Conservation (phyloP, 2,113 vertebrate species). For the Cygnus atratus region DNA sequence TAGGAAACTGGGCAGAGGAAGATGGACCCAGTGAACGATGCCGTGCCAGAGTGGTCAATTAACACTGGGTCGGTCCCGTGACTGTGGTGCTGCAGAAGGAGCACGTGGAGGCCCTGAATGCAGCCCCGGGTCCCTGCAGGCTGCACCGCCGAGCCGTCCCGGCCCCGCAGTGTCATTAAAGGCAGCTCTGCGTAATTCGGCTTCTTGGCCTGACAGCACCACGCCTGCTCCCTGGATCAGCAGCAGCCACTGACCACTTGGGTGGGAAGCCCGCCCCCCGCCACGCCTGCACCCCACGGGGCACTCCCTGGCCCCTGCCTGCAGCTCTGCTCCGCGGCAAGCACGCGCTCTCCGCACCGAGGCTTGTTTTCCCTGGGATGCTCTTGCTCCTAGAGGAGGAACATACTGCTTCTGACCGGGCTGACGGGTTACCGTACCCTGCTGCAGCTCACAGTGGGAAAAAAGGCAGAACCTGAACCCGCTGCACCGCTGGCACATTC, state of each 20-base stretch:
- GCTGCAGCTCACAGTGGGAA: background rate
- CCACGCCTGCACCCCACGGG: background rate
- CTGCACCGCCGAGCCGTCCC: no score
- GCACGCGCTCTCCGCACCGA: rapidly evolving
- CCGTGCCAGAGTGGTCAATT: background rate
- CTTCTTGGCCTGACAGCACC: background rate
- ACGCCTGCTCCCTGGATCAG: background rate
- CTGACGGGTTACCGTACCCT: background rate
- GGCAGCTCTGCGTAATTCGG: background rate
- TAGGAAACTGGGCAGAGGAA: background rate
- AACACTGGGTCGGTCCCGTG: background rate
- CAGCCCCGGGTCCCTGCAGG: no score
- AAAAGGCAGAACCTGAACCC: background rate
- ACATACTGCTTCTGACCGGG: background rate
- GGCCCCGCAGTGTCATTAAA: background rate
- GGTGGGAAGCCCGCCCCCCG: background rate
- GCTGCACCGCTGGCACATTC: rapidly evolving
- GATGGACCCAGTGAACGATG: rapidly evolving
- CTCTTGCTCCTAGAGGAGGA: background rate
- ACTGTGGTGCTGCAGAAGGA: rapidly evolving
- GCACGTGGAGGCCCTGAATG: background rate
- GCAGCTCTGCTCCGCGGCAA: background rate
- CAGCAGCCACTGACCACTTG: background rate
- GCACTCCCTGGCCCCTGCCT: no score
- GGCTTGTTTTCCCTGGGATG: background rate